Evolutionary conservation across 2,888 invertebrate species (phyloP).

Genomic region (Conchocele bisecta): DNA sequence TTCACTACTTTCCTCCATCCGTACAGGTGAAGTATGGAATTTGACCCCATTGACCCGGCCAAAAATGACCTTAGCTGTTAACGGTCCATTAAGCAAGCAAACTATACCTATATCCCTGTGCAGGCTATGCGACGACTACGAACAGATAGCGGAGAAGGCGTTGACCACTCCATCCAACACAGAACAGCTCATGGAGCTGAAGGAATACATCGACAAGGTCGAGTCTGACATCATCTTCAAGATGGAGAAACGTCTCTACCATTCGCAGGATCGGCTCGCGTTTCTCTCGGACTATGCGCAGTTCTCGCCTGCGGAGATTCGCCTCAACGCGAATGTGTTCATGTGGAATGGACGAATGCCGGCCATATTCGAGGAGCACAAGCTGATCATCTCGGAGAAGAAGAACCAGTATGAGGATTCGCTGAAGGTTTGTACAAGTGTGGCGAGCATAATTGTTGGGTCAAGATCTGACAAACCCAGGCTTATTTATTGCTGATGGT

Average conservation of each 20-base stretch:
- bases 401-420: slow-evolving; percentile 92
- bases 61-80: no score
- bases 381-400: slow-evolving; percentile 91
- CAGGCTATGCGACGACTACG: slow-evolving; percentile 93
- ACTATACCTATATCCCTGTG: not conserved
- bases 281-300: slow-evolving; percentile 92
- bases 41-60: no score
- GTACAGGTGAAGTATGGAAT: no score
- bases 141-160: slow-evolving; percentile 90
- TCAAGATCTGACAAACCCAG: no score
- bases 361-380: slow-evolving; percentile 91
- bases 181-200: slow-evolving; percentile 92
- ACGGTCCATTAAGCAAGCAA: no score
- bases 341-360: slow-evolving; percentile 94
- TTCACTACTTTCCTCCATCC: no score
- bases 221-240: slow-evolving; percentile 88
- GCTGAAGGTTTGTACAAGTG: slow-evolving; percentile 86
- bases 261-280: slow-evolving; percentile 85
- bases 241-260: slow-evolving; percentile 90
- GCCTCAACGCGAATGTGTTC: slow-evolving; percentile 93
- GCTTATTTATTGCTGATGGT: no score
- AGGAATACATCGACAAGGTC: slow-evolving; percentile 89
- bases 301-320: slow-evolving; percentile 92
- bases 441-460: no score
- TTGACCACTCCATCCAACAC: slow-evolving; percentile 92